Evolutionary conservation across 1,140 invertebrate species (phyloP), one percentile per base, ranked within the genome.

Genomic region (Trachymyrmex septentrionalis): DNA sequence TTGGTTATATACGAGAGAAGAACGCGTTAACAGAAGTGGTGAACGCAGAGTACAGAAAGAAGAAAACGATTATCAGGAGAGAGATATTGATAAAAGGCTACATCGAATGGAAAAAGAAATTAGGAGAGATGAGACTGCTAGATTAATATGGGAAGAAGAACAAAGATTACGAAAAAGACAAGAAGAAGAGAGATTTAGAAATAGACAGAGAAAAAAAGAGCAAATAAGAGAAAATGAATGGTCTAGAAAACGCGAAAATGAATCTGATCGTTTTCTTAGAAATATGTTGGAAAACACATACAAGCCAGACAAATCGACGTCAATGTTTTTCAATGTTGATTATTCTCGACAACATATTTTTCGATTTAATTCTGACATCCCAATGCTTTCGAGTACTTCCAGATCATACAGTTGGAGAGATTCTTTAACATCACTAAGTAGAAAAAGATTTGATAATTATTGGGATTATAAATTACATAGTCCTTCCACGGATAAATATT

Each of bases 381-480:
- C 84, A 9, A 87, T 64, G 0, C 84, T 87, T 12, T 91, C 87
- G 0, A 88, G 82, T 6, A 16, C 55, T 21, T 85, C 81, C 10
- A 89, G 85, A 38, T 89, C 90, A 7, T 87, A 89, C 34, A 91
- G 89, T 10, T 91, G 89, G 89, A 89, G 81, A 19, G 85, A 91
- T 30, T 91, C 89, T 0, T 27, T 91, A n/a, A 75, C 85, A 1
- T 88, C 85, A 10, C n/a, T 87, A 19, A 85, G 21, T 0, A 72
- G 44, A 21, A 81, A 66, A 38, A 87, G 73, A 21, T 19, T 87
- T 14, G 87, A 91, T n/a, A 87, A 91, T 9, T 84, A 86, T 9
- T 82, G 88, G 3, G 78, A 90, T 55, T 87, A 91, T 30, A 91
- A 86, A 61, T n/a, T 91, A 50, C 88, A 48, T 9, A 76, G 84